A percentile compares a stretch with the other conserved stretches of the same genome.
These are phyloP conservation scores for Halichondria panicea DNA, from an alignment of 37 sponge, comb jelly and placozoan species.

Conservation along the genomic window DNA sequence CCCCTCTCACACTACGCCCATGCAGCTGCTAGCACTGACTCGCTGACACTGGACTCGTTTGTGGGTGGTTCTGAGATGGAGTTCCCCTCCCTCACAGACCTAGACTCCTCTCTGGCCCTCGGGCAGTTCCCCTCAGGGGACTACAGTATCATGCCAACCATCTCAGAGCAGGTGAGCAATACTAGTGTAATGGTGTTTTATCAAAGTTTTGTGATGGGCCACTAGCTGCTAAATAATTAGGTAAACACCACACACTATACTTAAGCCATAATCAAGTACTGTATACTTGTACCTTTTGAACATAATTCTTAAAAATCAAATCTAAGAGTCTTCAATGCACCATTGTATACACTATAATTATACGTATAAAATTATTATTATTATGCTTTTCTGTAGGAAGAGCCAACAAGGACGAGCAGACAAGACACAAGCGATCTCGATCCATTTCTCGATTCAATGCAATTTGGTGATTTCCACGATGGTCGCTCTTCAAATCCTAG, in stretches of 20 bases:
- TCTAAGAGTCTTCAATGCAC: neutral
- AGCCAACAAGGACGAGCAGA: neutral
- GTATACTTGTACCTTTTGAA: neutral
- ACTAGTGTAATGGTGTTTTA: no score
- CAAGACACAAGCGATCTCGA: conserved; percentile 11
- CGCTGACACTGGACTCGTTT: conserved; percentile 39
- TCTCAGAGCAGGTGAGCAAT: neutral
- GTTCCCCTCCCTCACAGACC: conserved; percentile 30
- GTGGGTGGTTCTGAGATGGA: conserved; percentile 1
- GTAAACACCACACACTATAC: no score
- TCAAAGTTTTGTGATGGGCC: no score
- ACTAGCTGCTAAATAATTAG: no score
- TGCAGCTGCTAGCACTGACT: conserved; percentile 7
- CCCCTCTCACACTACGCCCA: neutral
- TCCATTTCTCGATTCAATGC: conserved; percentile 19
- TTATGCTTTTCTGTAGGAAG: conserved; percentile 6
- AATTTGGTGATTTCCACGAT: conserved; percentile 6
- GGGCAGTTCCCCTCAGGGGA: conserved; percentile 6
- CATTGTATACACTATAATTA: neutral
- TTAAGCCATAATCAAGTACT: neutral
- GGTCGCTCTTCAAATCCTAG: neutral
- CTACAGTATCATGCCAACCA: neutral
- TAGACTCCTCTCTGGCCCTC: conserved; percentile 25
- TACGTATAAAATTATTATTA: neutral
- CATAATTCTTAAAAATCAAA: neutral